Evolutionary conservation across 1,140 invertebrate genomes (phyloP).

Genomic region (Chymomyza costata): DNA sequence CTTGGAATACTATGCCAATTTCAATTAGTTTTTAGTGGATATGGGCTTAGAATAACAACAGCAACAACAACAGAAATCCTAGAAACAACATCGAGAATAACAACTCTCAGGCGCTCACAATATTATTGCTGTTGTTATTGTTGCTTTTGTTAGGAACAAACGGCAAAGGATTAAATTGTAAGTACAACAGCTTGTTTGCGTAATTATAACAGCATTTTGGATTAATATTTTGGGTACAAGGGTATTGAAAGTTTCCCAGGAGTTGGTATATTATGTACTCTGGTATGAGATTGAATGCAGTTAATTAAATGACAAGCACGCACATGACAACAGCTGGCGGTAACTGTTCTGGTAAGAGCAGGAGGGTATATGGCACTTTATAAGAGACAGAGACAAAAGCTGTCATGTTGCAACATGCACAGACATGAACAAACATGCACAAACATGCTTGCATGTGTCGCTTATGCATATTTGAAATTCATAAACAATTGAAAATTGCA

Average conservation of each 20-base stretch:
- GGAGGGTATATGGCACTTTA: conserved; percentile 16
- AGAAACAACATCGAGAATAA: no score
- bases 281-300: conserved; percentile 27
- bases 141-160: conserved; percentile 4
- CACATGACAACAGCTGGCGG: conserved; percentile 11
- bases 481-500: conserved; percentile 13
- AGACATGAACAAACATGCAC: conserved; percentile 12
- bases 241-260: conserved; percentile 12
- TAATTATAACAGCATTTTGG: conserved; percentile 54
- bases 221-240: conserved; percentile 18
- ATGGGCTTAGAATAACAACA: no score
- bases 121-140: conserved; percentile 1
- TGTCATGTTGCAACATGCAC: no score
- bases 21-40: conserved; percentile 57
- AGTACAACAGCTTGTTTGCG: conserved; percentile 45
- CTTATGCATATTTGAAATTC: conserved; percentile 17
- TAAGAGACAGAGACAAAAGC: conserved; percentile 15
- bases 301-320: conserved; percentile 61
- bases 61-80: no score
- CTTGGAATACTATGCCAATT: conserved; percentile 54
- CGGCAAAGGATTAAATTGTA: conserved; percentile 41
- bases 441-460: no score
- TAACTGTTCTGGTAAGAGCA: not conserved
- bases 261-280: not conserved
- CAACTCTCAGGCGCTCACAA: no score